These are phyloP conservation scores for Macaria notata DNA, from an alignment of 2,888 invertebrate genomes.

Conservation along the genomic window DNA sequence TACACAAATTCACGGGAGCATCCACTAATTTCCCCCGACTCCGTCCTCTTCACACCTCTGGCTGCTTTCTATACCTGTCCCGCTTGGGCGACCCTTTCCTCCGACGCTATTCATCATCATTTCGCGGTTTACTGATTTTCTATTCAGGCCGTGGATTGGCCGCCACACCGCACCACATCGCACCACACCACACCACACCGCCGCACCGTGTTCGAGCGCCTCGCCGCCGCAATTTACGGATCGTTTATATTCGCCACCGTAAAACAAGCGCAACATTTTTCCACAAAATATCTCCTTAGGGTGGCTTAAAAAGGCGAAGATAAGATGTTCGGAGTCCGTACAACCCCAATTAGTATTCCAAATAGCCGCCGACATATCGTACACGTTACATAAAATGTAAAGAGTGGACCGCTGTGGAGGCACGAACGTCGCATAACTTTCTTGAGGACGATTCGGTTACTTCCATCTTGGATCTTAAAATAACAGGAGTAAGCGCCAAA, in stretches of 20 bases:
- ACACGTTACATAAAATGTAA: conserved; percentile 77
- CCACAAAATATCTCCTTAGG: conserved; percentile 34
- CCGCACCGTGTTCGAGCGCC: conserved; percentile 40
- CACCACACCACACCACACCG: conserved; percentile 21
- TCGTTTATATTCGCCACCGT: conserved; percentile 36
- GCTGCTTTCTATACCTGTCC: conserved; percentile 44
- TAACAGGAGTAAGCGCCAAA: conserved; percentile 63
- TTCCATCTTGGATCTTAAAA: conserved; percentile 67
- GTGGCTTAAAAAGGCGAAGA: conserved; percentile 51
- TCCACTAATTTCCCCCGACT: conserved; percentile 70
- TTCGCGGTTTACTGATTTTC: conserved; percentile 80
- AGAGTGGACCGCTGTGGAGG: conserved; percentile 76
- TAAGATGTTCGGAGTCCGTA: conserved; percentile 62
- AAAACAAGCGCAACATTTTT: conserved; percentile 25
- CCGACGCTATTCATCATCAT: conserved; percentile 79
- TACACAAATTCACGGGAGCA: conserved; percentile 80
- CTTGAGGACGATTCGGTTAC: conserved; percentile 50
- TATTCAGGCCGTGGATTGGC: conserved; percentile 65
- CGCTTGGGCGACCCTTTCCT: conserved; percentile 67
- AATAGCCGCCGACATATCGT: conserved; percentile 78
- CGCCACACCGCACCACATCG: conserved; percentile 26
- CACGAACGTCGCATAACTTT: conserved; percentile 79
- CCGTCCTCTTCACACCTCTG: conserved; percentile 54
- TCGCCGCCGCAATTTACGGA: conserved; percentile 36
- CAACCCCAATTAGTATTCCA: conserved; percentile 79